Evolutionary conservation across 2,888 invertebrate genomes (phyloP).

Genomic region (Philaethria dido): DNA sequence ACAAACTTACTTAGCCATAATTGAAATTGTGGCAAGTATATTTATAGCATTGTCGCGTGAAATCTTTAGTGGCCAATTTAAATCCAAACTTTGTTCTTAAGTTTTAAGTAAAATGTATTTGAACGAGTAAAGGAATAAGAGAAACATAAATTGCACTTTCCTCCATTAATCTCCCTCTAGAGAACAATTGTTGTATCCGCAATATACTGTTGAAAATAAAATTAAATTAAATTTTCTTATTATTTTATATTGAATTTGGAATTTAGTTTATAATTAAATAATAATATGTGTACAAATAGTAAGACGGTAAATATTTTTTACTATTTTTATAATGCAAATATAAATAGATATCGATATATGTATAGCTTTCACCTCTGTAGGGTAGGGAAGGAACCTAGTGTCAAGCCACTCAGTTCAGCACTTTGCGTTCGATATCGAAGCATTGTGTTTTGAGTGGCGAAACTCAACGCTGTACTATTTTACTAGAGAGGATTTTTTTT

Average conservation of each 20-base stretch:
- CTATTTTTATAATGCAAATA: no score
- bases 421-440: no score
- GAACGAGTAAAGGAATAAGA: conserved; percentile 30
- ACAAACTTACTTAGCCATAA: not conserved
- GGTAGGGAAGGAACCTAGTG: no score
- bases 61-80: conserved; percentile 28
- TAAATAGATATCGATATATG: no score
- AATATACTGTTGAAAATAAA: conserved; percentile 21
- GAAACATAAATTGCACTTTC: conserved; percentile 40
- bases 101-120: conserved; percentile 27
- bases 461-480: no score
- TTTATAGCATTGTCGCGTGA: conserved; percentile 19
- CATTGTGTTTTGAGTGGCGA: no score
- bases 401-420: no score
- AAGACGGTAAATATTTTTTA: no score
- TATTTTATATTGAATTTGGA: not conserved
- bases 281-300: not conserved
- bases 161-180: conserved; percentile 40
- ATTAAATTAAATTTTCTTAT: not conserved
- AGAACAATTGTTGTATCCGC: conserved; percentile 39
- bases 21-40: conserved; percentile 2
- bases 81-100: conserved; percentile 21
- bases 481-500: no score
- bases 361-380: no score
- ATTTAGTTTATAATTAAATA: not conserved